Percentiles rank a stretch among this genome's conserved stretches.
phyloP scores from a whole-genome alignment of 2,113 vertebrate genomes.

The Atherinomorus stipes region DNA sequence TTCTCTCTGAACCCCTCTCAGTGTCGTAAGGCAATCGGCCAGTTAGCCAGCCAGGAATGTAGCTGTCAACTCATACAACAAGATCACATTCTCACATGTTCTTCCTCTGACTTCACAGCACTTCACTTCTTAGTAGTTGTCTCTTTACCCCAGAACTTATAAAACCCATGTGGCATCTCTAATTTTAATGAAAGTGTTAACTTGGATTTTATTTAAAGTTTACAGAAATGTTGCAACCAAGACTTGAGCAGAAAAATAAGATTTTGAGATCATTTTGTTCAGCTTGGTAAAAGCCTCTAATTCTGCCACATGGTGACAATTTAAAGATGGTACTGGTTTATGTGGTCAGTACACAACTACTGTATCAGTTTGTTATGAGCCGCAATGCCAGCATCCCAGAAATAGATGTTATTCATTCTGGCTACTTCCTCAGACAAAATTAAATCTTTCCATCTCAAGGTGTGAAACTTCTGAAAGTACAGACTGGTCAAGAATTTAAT shows the following conservation, averaged over 20 bases:
- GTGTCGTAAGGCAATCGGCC: conserved; percentile 69
- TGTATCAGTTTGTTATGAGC: conserved; percentile 2
- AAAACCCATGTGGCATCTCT: conserved; percentile 16
- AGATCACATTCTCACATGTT: conserved; percentile 44
- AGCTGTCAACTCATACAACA: conserved; percentile 65
- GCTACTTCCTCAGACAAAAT: conserved; percentile 29
- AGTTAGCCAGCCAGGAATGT: conserved; percentile 76
- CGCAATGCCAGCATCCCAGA: conserved; percentile 41
- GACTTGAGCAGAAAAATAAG: neutral
- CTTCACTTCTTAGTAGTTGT: conserved; percentile 11
- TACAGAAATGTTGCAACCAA: neutral
- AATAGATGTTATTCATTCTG: conserved; percentile 45
- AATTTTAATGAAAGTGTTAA: conserved; percentile 3
- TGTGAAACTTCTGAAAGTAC: conserved; percentile 17
- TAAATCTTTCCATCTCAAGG: conserved; percentile 47
- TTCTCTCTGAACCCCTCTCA: conserved; percentile 38
- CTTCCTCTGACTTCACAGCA: conserved; percentile 53
- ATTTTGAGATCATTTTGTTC: neutral
- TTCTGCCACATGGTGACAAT: neutral
- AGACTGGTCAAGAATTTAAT: conserved; percentile 49
- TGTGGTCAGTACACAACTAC: conserved; percentile 6
- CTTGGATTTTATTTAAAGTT: neutral
- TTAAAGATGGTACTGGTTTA: no score
- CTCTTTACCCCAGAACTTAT: conserved; percentile 14
- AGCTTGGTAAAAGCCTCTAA: neutral